A percentile compares a stretch with the other conserved stretches of the same genome.
Evolutionary conservation across 2,888 invertebrate species (phyloP).

Genomic region (Drosophila sordidapex): DNA sequence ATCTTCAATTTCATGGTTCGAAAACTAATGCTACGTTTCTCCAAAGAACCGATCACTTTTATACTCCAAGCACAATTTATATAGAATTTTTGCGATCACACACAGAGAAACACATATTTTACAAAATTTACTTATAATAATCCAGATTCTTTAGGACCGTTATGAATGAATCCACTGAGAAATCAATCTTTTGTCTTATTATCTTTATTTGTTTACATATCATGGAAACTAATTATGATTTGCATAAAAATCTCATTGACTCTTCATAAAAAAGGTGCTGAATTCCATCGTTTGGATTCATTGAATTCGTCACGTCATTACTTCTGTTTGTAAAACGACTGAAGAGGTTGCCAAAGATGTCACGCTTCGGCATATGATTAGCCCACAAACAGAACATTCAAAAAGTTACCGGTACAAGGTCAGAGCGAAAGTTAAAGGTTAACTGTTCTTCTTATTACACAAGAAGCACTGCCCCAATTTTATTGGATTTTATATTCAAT

Average conservation of each 20-base stretch:
- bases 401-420: constrained; percentile 41
- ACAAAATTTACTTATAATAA: constrained; percentile 38
- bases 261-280: constrained; percentile 38
- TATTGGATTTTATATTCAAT: background rate
- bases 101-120: background rate
- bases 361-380: constrained; percentile 42
- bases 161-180: constrained; percentile 27
- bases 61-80: constrained; percentile 40
- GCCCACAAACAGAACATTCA: constrained; percentile 17
- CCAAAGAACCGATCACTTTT: constrained; percentile 52
- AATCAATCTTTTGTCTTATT: constrained; percentile 41
- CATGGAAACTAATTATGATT: constrained; percentile 24
- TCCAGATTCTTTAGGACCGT: constrained; percentile 56
- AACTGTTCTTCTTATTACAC: constrained; percentile 35
- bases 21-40: constrained; percentile 48
- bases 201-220: constrained; percentile 29
- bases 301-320: constrained; percentile 27
- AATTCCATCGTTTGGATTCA: constrained; percentile 12
- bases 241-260: constrained; percentile 45
- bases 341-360: constrained; percentile 15
- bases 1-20: constrained; percentile 57
- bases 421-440: constrained; percentile 48
- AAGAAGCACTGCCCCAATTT: constrained; percentile 6
- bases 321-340: background rate
- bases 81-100: background rate